Base-by-base conservation (phyloP, 1,140 invertebrate genomes). In the Probaryconus sp. region DNA sequence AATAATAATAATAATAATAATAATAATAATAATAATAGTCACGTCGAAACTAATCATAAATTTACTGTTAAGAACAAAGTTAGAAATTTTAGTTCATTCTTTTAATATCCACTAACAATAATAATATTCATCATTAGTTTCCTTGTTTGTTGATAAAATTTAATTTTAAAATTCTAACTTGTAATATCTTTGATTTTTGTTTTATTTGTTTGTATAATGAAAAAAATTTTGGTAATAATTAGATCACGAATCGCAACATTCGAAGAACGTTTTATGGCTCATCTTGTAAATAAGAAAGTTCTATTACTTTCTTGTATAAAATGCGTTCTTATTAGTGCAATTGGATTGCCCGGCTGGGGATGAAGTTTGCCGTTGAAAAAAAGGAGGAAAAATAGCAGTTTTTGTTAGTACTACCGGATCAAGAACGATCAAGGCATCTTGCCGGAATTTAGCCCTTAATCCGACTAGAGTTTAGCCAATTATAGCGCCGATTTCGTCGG, bases 391-490 rank as follows among this genome's bases (percentile, higher is more conserved):
- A 63, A 56, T 63, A 68, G 40, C 20, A 43, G 63, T 74, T 74
- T 74, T 63, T 74, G 56, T 63, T 48, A 56, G 40, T 48, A 24
- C 56, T 45, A 55, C 20, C 48, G 56, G 48, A 68, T 68, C 56
- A 50, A 31, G 21, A 50, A 56, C 71, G 56, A 68, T 68, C 63
- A 63, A 63, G 63, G 48, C 70, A 67, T 67, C 70, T 68, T 74
- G 63, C 70, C 24, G 56, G 56, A 74, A 74, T 74, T 68, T 42
- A 74, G 63, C 71, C 64, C 58, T 64, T 75, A 75, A 75, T 75
- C 71, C 71, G 58, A 58, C 63, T 68, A 67, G 64, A 68, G 71
- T 75, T 74, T 68, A 75, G 71, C 71, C 71, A 75, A 75, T 75
- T 75, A 75, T 75, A 74, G 71, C 63, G 47, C 63, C 63, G 63